Conservation (phyloP, 2,113 vertebrate species). For the Aphelocoma coerulescens region DNA sequence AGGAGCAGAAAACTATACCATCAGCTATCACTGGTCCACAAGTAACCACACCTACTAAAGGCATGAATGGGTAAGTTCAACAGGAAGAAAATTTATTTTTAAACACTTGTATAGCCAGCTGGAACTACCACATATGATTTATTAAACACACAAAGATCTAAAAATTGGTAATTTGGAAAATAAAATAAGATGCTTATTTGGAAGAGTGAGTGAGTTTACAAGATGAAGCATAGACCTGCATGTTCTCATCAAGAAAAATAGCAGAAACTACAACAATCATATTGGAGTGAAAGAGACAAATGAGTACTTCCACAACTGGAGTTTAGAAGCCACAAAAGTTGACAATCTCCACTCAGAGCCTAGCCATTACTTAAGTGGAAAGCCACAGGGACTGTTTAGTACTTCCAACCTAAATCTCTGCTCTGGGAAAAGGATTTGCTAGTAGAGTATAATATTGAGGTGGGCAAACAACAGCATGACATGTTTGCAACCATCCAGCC, state of each 20-base stretch:
- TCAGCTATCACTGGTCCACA: not conserved
- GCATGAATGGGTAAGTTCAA: not conserved
- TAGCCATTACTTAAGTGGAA: not conserved
- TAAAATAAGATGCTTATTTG: not conserved
- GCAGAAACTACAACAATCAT: not conserved
- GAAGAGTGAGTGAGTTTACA: not conserved
- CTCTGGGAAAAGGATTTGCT: not conserved
- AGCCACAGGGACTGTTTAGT: not conserved
- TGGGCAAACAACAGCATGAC: not conserved
- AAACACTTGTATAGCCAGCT: not conserved
- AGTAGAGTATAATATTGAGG: not conserved
- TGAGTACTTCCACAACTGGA: not conserved
- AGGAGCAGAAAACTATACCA: not conserved
- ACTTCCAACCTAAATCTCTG: not conserved
- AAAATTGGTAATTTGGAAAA: not conserved
- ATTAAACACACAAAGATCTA: not conserved
- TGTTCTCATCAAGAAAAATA: not conserved
- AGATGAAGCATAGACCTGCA: not conserved
- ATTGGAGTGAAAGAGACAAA: not conserved
- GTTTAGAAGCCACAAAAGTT: not conserved
- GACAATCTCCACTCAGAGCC: not conserved
- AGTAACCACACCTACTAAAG: not conserved
- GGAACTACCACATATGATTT: not conserved
- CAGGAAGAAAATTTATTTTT: not conserved
- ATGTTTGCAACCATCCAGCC: not conserved